Conservation (phyloP, 2,797 vertebrate species). For the Danionella dracula region DNA sequence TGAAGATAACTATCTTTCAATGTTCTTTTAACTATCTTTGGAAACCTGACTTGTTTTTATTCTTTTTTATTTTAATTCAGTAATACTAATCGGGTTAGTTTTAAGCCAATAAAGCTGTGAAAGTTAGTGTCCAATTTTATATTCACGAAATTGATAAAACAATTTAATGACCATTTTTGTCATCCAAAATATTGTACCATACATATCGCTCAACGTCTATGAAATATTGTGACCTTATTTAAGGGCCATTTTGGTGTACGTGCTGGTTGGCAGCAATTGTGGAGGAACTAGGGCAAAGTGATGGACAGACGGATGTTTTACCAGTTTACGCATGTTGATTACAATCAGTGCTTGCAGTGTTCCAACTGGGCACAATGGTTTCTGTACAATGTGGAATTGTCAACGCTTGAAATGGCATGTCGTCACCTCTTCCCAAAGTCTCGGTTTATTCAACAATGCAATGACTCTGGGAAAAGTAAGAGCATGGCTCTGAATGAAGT, state of each 20-base stretch:
- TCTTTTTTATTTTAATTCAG: too few species aligned
- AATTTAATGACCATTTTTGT: too few species aligned
- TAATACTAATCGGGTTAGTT: too few species aligned
- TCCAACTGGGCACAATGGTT: slow-evolving; percentile 42
- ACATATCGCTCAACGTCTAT: too few species aligned
- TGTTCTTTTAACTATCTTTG: too few species aligned
- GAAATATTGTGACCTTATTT: too few species aligned
- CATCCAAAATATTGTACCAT: too few species aligned
- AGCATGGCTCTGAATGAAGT: not conserved
- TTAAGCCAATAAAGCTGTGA: too few species aligned
- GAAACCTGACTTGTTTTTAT: too few species aligned
- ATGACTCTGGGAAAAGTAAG: not conserved
- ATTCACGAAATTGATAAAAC: too few species aligned
- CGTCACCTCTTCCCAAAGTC: slow-evolving; percentile 27
- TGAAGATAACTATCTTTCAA: too few species aligned
- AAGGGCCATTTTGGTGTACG: not conserved
- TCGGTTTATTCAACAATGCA: slow-evolving; percentile 16
- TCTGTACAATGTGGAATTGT: slow-evolving; percentile 18
- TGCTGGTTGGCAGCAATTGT: slow-evolving; percentile 1
- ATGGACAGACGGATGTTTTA: not conserved
- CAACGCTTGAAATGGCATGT: slow-evolving; percentile 18
- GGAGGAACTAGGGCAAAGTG: slow-evolving; percentile 8
- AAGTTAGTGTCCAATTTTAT: too few species aligned
- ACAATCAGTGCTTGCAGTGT: slow-evolving; percentile 17
- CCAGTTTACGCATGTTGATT: slow-evolving; percentile 43